Conservation (phyloP, 1,140 invertebrate species). For the Coenobita brevimanus region DNA sequence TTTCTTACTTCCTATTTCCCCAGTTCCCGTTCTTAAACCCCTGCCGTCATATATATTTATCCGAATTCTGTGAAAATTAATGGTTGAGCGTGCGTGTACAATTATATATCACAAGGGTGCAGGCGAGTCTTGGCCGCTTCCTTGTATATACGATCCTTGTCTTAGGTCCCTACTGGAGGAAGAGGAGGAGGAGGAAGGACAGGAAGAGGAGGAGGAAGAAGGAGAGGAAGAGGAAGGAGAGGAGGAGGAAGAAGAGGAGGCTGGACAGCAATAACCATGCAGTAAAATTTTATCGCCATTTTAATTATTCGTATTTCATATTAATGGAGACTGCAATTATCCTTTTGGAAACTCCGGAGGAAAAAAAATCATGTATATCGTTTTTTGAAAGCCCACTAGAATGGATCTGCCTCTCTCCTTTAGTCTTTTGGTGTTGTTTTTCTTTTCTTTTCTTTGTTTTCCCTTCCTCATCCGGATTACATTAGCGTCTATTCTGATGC, state of each 20-base stretch:
- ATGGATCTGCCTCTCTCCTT: background rate
- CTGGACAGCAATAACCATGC: constrained; percentile 49
- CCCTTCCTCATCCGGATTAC: too few species aligned
- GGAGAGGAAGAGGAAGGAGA: too few species aligned
- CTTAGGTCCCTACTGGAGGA: constrained; percentile 3
- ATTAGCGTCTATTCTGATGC: too few species aligned
- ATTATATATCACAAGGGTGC: too few species aligned
- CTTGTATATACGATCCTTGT: constrained; percentile 20
- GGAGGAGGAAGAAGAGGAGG: constrained; percentile 28
- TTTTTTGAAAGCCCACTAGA: constrained; percentile 2
- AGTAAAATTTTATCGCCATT: constrained; percentile 56
- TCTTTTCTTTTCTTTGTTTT: too few species aligned
- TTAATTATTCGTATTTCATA: constrained; percentile 64
- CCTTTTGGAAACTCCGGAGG: constrained; percentile 53
- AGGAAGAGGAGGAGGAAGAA: too few species aligned
- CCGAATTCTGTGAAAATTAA: constrained; percentile 23
- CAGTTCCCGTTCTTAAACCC: too few species aligned
- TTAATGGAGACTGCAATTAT: constrained; percentile 61
- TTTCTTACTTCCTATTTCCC: too few species aligned
- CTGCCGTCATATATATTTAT: constrained; percentile 21
- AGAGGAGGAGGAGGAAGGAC: too few species aligned
- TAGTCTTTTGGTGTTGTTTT: background rate
- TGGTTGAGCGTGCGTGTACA: too few species aligned
- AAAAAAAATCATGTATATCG: constrained; percentile 45
- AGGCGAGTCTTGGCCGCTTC: background rate